phyloP scores from a whole-genome alignment of 2,797 vertebrate genomes.

The Rhadinocentrus ornatus region DNA sequence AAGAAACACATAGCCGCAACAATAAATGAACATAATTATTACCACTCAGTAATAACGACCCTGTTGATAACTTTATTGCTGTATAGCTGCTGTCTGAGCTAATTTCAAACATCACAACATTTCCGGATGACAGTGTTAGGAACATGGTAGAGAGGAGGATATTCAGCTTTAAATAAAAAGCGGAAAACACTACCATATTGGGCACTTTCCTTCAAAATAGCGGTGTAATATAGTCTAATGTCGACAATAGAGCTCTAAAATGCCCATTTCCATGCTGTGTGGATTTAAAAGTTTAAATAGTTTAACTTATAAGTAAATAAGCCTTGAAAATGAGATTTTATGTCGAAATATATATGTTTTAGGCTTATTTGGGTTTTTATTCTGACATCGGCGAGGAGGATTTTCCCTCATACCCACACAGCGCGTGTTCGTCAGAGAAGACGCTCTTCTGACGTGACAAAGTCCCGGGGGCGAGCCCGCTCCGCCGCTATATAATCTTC shows the following conservation, averaged over 20 bases:
- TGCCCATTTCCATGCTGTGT: rapidly evolving
- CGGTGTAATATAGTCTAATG: rapidly evolving
- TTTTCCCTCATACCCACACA: constrained; percentile 75
- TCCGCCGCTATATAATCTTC: constrained; percentile 64
- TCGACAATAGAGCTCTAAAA: rapidly evolving
- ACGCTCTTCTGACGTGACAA: constrained; percentile 78
- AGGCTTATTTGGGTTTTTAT: constrained; percentile 54
- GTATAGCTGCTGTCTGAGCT: constrained; percentile 32
- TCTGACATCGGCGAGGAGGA: constrained; percentile 71
- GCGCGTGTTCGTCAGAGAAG: constrained; percentile 73
- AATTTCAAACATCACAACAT: constrained; percentile 68
- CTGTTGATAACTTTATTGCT: constrained; percentile 42
- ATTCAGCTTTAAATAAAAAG: constrained; percentile 79
- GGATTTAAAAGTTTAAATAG: rapidly evolving
- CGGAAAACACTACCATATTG: constrained; percentile 83
- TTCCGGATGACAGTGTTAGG: constrained; percentile 77
- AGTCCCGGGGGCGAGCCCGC: constrained; percentile 67
- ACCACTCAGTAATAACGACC: constrained; percentile 13
- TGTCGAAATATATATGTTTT: neutral
- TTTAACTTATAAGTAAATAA: rapidly evolving
- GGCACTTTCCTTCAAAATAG: constrained; percentile 79
- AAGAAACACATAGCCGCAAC: neutral
- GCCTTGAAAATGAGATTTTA: rapidly evolving
- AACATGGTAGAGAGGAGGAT: constrained; percentile 53
- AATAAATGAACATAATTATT: neutral